Evolutionary conservation across 2,113 vertebrate genomes (phyloP).

Genomic region (Isichthys henryi): DNA sequence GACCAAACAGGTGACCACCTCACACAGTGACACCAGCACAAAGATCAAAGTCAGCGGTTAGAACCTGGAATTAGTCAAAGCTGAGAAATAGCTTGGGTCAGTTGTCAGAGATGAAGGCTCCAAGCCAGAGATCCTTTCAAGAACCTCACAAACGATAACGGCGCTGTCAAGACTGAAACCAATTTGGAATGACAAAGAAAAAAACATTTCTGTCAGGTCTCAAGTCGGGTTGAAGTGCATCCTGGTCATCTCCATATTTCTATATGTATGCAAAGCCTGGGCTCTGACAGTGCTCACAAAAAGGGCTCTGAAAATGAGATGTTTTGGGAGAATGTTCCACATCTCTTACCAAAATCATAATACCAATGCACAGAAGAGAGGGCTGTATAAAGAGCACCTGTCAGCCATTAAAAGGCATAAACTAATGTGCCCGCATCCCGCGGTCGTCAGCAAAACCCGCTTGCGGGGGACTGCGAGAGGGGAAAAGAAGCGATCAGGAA

Average conservation of each 20-base stretch:
- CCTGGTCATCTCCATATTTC: slow-evolving; percentile 4
- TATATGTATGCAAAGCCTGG: neutral
- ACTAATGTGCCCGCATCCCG: neutral
- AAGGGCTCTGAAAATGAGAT: neutral
- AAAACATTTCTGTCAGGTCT: slow-evolving; percentile 8
- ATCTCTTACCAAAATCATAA: slow-evolving; percentile 2
- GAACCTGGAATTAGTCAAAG: neutral
- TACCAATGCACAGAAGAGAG: neutral
- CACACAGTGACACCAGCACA: neutral
- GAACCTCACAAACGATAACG: neutral
- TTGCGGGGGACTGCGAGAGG: neutral
- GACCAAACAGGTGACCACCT: neutral
- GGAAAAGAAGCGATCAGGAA: neutral
- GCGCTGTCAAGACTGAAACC: neutral
- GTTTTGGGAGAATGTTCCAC: neutral
- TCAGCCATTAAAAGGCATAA: slow-evolving; percentile 2
- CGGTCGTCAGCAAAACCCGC: neutral
- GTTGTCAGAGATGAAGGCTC: slow-evolving; percentile 5
- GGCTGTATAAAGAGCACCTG: neutral
- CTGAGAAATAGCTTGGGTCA: neutral
- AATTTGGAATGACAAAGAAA: slow-evolving; percentile 4
- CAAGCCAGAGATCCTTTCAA: neutral
- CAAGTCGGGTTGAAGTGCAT: neutral
- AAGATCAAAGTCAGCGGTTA: neutral
- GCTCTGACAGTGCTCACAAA: neutral